phyloP scores from a whole-genome alignment of 2,888 invertebrate genomes.

The Caenorhabditis sp. region DNA sequence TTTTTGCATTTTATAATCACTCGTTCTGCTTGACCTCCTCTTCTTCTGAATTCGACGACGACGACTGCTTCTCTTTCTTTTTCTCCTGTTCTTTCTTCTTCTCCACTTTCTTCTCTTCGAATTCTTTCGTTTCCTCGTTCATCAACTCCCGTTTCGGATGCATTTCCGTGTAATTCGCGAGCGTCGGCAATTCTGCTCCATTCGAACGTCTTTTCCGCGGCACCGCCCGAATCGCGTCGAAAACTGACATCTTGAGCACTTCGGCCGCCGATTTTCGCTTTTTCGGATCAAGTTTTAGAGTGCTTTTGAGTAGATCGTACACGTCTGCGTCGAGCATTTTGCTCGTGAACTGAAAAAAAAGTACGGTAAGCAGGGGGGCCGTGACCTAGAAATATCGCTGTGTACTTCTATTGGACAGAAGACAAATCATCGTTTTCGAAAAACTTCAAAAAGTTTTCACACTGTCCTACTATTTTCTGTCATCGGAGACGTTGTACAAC shows the following conservation, averaged over 20 bases:
- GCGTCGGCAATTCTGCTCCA: conserved; percentile 15
- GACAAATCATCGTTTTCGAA: neutral
- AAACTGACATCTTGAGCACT: conserved; percentile 40
- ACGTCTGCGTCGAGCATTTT: conserved; percentile 30
- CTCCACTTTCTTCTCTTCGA: neutral
- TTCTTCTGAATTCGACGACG: too few species aligned
- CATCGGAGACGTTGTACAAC: too few species aligned
- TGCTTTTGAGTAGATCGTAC: conserved; percentile 42
- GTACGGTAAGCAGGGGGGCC: neutral
- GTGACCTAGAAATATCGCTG: neutral
- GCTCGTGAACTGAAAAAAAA: conserved; percentile 49
- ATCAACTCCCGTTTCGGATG: neutral
- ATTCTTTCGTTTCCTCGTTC: neutral
- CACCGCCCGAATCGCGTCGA: conserved; percentile 18
- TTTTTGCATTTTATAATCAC: too few species aligned
- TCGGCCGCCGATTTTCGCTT: conserved; percentile 39
- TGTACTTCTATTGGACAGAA: conserved; percentile 18
- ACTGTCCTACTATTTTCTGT: too few species aligned
- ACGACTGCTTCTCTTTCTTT: too few species aligned
- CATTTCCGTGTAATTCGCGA: conserved; percentile 13
- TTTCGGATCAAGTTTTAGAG: conserved; percentile 40
- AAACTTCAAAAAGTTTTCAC: neutral
- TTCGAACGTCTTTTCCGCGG: conserved; percentile 23
- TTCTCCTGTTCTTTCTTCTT: neutral
- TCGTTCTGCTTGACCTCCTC: too few species aligned